phyloP scores from a whole-genome alignment of 2,113 vertebrate species.

The Trinectes maculatus region DNA sequence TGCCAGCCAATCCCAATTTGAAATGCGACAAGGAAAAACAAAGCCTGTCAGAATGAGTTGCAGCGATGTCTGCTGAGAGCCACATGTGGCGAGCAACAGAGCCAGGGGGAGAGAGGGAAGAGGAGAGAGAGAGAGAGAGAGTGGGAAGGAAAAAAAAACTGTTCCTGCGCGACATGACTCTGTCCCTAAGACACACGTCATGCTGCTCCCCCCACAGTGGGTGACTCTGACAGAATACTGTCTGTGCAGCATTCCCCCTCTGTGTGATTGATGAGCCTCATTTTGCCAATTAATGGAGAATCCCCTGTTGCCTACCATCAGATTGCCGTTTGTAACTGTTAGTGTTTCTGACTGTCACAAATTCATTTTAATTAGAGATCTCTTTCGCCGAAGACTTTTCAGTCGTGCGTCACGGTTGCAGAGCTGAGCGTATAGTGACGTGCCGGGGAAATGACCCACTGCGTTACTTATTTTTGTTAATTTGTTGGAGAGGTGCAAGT shows the following conservation, averaged over 20 bases:
- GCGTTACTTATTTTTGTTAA: constrained; percentile 45
- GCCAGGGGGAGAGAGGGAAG: constrained; percentile 5
- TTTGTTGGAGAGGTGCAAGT: constrained; percentile 39
- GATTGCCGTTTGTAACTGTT: constrained; percentile 83
- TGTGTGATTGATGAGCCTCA: constrained; percentile 85
- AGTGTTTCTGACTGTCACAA: constrained; percentile 79
- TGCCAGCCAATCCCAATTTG: constrained; percentile 74
- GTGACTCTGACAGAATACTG: constrained; percentile 73
- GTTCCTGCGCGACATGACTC: constrained; percentile 63
- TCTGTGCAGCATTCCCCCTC: constrained; percentile 71
- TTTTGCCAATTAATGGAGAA: constrained; percentile 86
- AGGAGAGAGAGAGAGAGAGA: neutral
- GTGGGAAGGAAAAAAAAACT: constrained; percentile 17
- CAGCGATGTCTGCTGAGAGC: constrained; percentile 70
- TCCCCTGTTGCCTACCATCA: constrained; percentile 84
- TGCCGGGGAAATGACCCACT: constrained; percentile 33
- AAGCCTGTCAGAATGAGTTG: constrained; percentile 76
- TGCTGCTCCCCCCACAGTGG: constrained; percentile 72
- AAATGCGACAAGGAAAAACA: constrained; percentile 76
- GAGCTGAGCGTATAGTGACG: constrained; percentile 35
- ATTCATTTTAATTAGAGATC: constrained; percentile 81
- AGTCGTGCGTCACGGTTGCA: constrained; percentile 43
- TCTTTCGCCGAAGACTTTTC: constrained; percentile 51
- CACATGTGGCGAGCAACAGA: constrained; percentile 72
- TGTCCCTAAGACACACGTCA: constrained; percentile 74